Percentiles rank a stretch among this genome's conserved stretches.
Conservation (phyloP, 2,797 vertebrate species). For the Lutjanus campechanus region DNA sequence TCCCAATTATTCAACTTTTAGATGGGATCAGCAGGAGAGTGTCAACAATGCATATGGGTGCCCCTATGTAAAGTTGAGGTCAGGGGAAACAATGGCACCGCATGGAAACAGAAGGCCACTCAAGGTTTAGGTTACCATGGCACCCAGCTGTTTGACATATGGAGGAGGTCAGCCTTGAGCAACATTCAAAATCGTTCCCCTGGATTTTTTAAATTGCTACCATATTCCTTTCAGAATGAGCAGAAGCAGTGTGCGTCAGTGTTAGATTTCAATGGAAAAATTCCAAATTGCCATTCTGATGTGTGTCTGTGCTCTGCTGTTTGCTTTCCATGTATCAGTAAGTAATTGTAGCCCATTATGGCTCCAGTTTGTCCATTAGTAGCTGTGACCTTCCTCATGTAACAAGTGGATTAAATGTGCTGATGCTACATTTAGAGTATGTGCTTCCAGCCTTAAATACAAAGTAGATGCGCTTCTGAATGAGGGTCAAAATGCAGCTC, state of each 20-base stretch:
- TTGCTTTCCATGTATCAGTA: background rate
- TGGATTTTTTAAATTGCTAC: background rate
- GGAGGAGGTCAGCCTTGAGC: constrained; percentile 21
- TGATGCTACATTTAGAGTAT: constrained; percentile 12
- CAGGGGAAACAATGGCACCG: constrained; percentile 56
- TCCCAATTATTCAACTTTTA: constrained; percentile 62
- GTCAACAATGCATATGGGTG: constrained; percentile 56
- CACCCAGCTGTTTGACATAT: constrained; percentile 54
- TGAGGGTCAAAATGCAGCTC: background rate
- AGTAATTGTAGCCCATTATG: constrained; percentile 15
- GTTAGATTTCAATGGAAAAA: constrained; percentile 4
- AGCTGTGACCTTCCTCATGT: constrained; percentile 14
- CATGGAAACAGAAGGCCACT: constrained; percentile 43
- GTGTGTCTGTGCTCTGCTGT: background rate
- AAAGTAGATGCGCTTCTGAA: constrained; percentile 11
- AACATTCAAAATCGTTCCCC: constrained; percentile 1
- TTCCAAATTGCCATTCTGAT: background rate
- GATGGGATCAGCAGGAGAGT: constrained; percentile 48
- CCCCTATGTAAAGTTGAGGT: constrained; percentile 58
- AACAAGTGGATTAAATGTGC: constrained; percentile 20
- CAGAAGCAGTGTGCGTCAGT: background rate
- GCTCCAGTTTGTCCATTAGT: constrained; percentile 27
- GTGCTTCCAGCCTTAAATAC: constrained; percentile 18
- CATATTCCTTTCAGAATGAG: constrained; percentile 9
- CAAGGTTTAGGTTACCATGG: constrained; percentile 59